A percentile compares a stretch with the other conserved stretches of the same genome.
phyloP scores from a whole-genome alignment of 1,140 invertebrate genomes.

The Lordiphosa mommai region DNA sequence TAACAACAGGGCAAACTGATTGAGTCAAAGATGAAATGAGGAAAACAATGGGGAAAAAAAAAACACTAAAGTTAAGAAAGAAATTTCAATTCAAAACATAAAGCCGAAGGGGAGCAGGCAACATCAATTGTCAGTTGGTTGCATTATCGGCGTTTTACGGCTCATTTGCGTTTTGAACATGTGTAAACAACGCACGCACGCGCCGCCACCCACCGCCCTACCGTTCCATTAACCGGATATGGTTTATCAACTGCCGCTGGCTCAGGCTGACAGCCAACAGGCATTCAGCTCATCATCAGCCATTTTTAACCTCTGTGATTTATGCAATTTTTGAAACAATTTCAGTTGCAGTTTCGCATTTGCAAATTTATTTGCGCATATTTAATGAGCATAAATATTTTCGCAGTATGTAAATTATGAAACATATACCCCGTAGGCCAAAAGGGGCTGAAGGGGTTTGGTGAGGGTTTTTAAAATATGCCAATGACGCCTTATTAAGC shows the following conservation, averaged over 20 bases:
- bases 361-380: conserved; percentile 54
- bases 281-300: conserved; percentile 27
- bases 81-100: background rate
- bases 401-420: conserved; percentile 53
- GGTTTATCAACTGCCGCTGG: conserved; percentile 26
- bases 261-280: background rate
- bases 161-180: conserved; percentile 74
- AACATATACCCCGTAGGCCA: conserved; percentile 38
- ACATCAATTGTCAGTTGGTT: conserved; percentile 68
- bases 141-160: conserved; percentile 71
- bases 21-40: conserved; percentile 11
- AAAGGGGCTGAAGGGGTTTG: background rate
- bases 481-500: conserved; percentile 58
- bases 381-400: conserved; percentile 56
- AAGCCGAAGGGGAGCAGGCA: conserved; percentile 16
- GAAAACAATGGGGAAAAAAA: background rate
- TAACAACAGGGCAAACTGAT: conserved; percentile 7
- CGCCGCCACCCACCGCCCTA: background rate
- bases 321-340: conserved; percentile 52
- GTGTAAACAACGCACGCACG: conserved; percentile 70
- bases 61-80: too few relatives aligned
- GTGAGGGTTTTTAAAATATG: conserved; percentile 37
- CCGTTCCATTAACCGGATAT: conserved; percentile 17
- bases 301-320: conserved; percentile 58
- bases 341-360: conserved; percentile 28